Base-by-base conservation (phyloP, 2,797 vertebrate species). In the Danio kyathit region DNA sequence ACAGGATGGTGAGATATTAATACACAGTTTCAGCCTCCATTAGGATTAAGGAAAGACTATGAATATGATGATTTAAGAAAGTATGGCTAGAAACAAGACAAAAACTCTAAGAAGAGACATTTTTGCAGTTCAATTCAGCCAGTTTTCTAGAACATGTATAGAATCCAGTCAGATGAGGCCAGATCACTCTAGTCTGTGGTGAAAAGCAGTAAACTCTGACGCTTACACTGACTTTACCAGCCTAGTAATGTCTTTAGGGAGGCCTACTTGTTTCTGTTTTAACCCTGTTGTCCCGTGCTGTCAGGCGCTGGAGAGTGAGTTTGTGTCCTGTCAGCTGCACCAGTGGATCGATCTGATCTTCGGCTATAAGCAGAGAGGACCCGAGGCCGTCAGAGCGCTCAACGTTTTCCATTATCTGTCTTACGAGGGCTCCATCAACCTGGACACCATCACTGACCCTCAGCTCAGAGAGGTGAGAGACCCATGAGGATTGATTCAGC, bases 291-390 rank as follows among this genome's bases (percentile, higher is more conserved):
- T 29, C 16, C 16, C 29, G 16, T 79, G 85, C 85, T 90, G 85
- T 17, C 91, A 99, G 98, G 98, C 97, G 0, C 86, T 99, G 89
- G 98, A 99, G 93, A 99, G 98, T 0, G 98, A 99, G 88, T 99
- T 99, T 88, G 98, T 99, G 57, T 99, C 98, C 6, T 94, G 93
- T 57, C 94, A 95, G 89, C 91, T 95, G 17, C 98, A 99, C 92
- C 97, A 99, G 88, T 99, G 97, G 98, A 98, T 99, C 60, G 98
- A 99, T 88, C 95, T 99, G 83, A 96, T 99, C 91, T 98, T 99
- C 86, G 98, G 98, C 88, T 99, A 99, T 91, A 99, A 99, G 90
- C 98, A 99, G 90, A 92, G 96, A 83, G 98, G 98, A 16, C 98
- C 98, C 0, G 98, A 99, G 89, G 98, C 98, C 0, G 95, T 98